phyloP scores from a whole-genome alignment of 1,140 invertebrate species.

The Drosophila gunungcola region DNA sequence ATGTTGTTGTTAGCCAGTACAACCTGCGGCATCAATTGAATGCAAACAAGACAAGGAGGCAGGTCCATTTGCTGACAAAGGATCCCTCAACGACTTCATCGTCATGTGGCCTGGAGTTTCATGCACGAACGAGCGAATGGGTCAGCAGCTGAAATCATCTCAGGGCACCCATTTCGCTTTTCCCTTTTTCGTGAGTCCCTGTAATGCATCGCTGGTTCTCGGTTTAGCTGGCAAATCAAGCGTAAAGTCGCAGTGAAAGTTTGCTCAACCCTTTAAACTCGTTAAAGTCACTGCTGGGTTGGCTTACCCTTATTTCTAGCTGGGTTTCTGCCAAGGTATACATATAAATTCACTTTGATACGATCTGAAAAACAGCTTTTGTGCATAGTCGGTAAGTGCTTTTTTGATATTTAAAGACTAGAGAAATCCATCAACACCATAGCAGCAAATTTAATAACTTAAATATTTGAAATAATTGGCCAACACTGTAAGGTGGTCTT shows the following conservation, averaged over 20 bases:
- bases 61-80: constrained; percentile 35
- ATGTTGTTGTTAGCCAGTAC: constrained; percentile 29
- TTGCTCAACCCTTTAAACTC: constrained; percentile 31
- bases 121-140: constrained; percentile 62
- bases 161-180: constrained; percentile 36
- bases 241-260: constrained; percentile 69
- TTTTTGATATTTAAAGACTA: too few relatives aligned
- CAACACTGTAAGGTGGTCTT: too few relatives aligned
- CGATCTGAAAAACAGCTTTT: not conserved
- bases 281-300: constrained; percentile 8
- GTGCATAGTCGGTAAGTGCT: too few relatives aligned
- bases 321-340: not conserved
- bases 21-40: constrained; percentile 54
- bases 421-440: too few relatives aligned
- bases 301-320: not conserved
- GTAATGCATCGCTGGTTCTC: constrained; percentile 72
- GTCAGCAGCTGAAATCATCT: constrained; percentile 48
- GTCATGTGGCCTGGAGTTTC: constrained; percentile 53
- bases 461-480: too few relatives aligned
- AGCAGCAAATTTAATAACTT: too few relatives aligned
- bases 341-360: not conserved
- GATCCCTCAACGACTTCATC: constrained; percentile 47
- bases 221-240: constrained; percentile 63
- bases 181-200: constrained; percentile 23
- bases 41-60: constrained; percentile 58